These are phyloP conservation scores for Troides aeacus DNA, from an alignment of 2,888 invertebrate species.

Conservation along the genomic window DNA sequence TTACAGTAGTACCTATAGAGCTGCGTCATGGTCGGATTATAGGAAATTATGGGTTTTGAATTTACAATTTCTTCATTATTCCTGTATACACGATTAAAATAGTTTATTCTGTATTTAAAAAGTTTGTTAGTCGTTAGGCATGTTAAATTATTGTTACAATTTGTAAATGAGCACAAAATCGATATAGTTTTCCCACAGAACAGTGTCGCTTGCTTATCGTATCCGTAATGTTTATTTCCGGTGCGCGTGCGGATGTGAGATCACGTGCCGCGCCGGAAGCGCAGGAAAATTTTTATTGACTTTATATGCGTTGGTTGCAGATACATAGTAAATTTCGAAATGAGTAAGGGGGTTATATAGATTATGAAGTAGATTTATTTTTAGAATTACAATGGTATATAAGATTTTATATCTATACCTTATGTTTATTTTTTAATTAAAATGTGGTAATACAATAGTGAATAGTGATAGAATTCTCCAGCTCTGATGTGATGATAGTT, in stretches of 20 bases:
- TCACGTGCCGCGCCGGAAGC: constrained; percentile 31
- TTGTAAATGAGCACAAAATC: constrained; percentile 44
- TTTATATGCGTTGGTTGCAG: constrained; percentile 30
- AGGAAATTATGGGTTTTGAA: no score
- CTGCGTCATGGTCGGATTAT: no score
- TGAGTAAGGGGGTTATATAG: no score
- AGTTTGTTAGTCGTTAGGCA: background rate
- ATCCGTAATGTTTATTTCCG: constrained; percentile 38
- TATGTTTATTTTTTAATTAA: no score
- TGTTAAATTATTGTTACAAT: background rate
- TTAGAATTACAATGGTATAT: no score
- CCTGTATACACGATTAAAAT: no score
- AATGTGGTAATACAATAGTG: background rate
- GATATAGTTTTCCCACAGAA: constrained; percentile 64
- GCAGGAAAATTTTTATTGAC: constrained; percentile 40
- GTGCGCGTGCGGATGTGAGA: constrained; percentile 30
- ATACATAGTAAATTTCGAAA: constrained; percentile 34
- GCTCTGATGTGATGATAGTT: no score
- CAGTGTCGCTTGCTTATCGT: constrained; percentile 22
- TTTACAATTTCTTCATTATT: no score
- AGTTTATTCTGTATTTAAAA: background rate
- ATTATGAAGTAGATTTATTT: no score
- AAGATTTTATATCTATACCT: no score
- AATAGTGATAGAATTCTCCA: no score
- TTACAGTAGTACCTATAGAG: no score